Evolutionary conservation across 1,140 invertebrate species (phyloP), one percentile per base, ranked within the genome.

Genomic region (Berghia stephanieae): DNA sequence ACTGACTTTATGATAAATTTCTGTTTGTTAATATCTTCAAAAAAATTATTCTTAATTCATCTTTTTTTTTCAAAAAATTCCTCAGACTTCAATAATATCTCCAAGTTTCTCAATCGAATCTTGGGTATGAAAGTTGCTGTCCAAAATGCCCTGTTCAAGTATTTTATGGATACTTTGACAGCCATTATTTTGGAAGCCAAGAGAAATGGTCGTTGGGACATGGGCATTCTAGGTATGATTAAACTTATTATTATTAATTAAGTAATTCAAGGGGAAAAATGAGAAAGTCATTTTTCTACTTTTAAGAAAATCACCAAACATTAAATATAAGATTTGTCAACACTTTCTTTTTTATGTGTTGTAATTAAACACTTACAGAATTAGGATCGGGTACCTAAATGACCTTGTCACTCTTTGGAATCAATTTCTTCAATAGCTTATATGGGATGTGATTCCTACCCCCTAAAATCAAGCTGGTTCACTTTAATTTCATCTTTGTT

Each of bases 81-180:
- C 78, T 42, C 86, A 90, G 97, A 99, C 84, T 97, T 97, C 87
- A 96, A 96, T 86, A 98, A 98, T 88, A 99, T 99, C 92, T 96
- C 95, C 78, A 99, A 99, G 91, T 99, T 99, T 91, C 92, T 99
- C 21, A 99, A 99, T 85, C 89, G 98, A 80, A 97, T 99, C 81
- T 91, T 99, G 24, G 98, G 98, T 27, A 96, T 99, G 93, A 95
- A 96, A 0, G 98, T 99, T 1, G 95, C 97, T 40, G 88, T 99
- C 73, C 98, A 99, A 90, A 99, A 99, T 91, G 91, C 95, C 66
- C 90, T 99, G 1, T 99, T 99, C 89, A 95, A 96, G 83, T 99
- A 99, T 89, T 99, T 99, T 87, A 98, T 95, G 0, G 96, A 98
- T 86, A 98, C 97, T 2, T 91, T 99, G 42, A 92, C 93, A 6